phyloP scores from a whole-genome alignment of 2,113 vertebrate genomes.

The Burhinus oedicnemus region DNA sequence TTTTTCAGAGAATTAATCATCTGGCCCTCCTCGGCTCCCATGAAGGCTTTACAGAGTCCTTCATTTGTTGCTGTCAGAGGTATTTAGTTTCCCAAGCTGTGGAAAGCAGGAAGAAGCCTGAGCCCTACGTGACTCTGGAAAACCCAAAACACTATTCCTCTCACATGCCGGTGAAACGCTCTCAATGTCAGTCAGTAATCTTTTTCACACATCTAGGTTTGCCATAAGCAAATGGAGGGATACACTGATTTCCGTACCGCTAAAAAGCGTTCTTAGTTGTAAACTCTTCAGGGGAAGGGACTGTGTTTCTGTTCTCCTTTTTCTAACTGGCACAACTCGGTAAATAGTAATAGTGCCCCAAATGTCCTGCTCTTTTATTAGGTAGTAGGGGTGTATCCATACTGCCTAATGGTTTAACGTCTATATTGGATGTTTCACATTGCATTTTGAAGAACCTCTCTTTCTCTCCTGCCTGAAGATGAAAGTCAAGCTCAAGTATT shows the following conservation, averaged over 20 bases:
- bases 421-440: not conserved
- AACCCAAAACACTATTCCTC: not conserved
- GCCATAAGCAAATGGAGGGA: not conserved
- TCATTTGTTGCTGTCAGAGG: not conserved
- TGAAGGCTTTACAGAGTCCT: not conserved
- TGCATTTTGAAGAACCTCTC: not conserved
- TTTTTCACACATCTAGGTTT: not conserved
- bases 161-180: not conserved
- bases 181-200: not conserved
- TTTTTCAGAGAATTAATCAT: not conserved
- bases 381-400: not conserved
- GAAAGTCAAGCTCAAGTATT: not conserved
- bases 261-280: not conserved
- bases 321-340: not conserved
- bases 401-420: not conserved
- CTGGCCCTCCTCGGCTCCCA: not conserved
- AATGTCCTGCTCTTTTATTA: not conserved
- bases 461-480: not conserved
- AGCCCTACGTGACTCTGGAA: not conserved
- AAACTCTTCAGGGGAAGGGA: not conserved
- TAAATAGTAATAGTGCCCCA: not conserved
- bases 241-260: not conserved
- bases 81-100: not conserved
- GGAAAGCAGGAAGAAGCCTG: not conserved
- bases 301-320: not conserved